A percentile compares a stretch with the other conserved stretches of the same genome.
phyloP scores from a whole-genome alignment of 2,113 vertebrate species.

The Rallus limicola region DNA sequence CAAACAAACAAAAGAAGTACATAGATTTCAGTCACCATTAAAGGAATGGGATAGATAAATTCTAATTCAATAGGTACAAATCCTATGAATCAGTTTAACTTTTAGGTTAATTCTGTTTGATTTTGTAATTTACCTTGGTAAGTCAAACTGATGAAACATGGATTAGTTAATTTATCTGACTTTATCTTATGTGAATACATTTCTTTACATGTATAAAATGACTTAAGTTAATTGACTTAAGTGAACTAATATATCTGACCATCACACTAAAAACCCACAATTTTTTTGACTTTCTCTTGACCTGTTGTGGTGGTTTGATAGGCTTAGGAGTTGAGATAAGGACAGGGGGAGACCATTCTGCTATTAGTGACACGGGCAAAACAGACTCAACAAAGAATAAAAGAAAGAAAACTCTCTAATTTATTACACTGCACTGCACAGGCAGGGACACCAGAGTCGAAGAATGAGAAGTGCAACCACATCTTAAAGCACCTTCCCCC shows the following conservation, averaged over 20 bases:
- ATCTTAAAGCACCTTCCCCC: no score
- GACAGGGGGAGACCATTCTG: no score
- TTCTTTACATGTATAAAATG: neutral
- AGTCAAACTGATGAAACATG: neutral
- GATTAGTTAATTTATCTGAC: neutral
- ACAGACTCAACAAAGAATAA: no score
- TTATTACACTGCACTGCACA: no score
- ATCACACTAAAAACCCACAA: neutral
- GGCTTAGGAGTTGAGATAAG: no score
- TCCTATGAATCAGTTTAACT: neutral
- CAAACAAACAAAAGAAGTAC: neutral
- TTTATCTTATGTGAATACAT: neutral
- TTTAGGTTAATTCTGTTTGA: neutral
- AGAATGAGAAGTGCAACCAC: no score
- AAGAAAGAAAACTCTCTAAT: no score
- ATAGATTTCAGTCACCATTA: neutral
- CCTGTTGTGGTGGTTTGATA: no score
- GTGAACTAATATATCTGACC: neutral
- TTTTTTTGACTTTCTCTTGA: neutral
- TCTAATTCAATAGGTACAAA: neutral
- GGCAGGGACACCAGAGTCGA: no score
- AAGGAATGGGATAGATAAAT: neutral
- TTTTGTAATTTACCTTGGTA: neutral
- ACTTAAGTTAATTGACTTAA: neutral
- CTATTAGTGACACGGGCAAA: no score